Percentiles rank a stretch among this genome's conserved stretches.
Conservation (phyloP, 2,888 invertebrate genomes). For the Philopedon plagiatum region DNA sequence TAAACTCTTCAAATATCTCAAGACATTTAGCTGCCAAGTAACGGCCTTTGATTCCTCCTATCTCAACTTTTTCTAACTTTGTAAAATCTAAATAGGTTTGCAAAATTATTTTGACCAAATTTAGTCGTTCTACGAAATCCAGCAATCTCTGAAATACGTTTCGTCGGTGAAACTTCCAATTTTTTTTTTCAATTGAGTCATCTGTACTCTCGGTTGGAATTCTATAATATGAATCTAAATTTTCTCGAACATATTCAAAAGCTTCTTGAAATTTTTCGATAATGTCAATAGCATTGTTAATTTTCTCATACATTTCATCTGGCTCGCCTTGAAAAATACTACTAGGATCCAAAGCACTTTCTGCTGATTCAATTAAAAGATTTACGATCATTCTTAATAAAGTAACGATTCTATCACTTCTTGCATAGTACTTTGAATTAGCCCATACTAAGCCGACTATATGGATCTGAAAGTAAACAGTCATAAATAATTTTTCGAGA, state of each 20-base stretch:
- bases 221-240: conserved; percentile 67
- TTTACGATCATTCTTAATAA: conserved; percentile 86
- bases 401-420: conserved; percentile 75
- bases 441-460: conserved; percentile 89
- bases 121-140: conserved; percentile 75
- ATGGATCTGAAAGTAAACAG: conserved; percentile 70
- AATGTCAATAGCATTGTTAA: conserved; percentile 59
- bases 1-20: conserved; percentile 65
- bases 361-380: conserved; percentile 82
- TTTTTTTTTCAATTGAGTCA: conserved; percentile 73
- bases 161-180: conserved; percentile 83
- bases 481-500: not conserved
- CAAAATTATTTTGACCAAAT: conserved; percentile 79
- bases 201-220: conserved; percentile 51
- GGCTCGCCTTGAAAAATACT: conserved; percentile 89
- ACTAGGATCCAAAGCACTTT: conserved; percentile 81
- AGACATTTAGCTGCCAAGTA: conserved; percentile 62
- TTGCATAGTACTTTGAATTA: conserved; percentile 73
- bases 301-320: conserved; percentile 64
- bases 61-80: conserved; percentile 84
- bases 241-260: conserved; percentile 70
- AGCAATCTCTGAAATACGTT: conserved; percentile 80
- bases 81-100: conserved; percentile 85
- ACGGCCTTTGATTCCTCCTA: conserved; percentile 66
- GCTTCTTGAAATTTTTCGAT: conserved; percentile 62